Evolutionary conservation across 2,888 invertebrate species (phyloP).

Genomic region (Plebejus anna): DNA sequence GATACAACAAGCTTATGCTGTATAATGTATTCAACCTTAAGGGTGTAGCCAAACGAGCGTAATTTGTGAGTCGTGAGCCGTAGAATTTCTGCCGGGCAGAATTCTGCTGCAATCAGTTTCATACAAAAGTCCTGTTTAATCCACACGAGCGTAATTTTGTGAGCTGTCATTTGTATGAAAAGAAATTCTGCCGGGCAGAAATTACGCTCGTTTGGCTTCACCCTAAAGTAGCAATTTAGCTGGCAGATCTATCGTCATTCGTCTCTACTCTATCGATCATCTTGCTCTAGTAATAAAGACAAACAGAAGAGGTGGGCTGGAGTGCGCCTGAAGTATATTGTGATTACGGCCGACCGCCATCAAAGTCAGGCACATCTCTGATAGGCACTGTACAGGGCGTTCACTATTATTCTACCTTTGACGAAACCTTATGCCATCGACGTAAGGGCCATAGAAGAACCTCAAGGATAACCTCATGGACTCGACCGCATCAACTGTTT

Average conservation of each 20-base stretch:
- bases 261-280: background rate
- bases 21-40: background rate
- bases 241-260: background rate
- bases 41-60: too few species aligned
- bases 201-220: too few species aligned
- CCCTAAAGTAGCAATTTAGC: background rate
- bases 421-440: background rate
- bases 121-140: too few species aligned
- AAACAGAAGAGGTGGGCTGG: background rate
- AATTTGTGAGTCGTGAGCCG: too few species aligned
- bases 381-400: conserved; percentile 23
- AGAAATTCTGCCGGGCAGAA: too few species aligned
- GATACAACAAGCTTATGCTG: too few species aligned
- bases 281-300: conserved; percentile 20
- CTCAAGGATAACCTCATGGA: background rate
- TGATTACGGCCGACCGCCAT: conserved; percentile 51
- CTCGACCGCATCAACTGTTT: conserved; percentile 1
- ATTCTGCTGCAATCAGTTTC: too few species aligned
- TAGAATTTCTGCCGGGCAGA: too few species aligned
- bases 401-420: background rate
- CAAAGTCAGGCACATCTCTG: conserved; percentile 50
- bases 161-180: too few species aligned
- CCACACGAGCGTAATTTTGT: too few species aligned
- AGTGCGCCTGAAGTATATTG: conserved; percentile 29
- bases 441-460: background rate